Conservation (phyloP, 2,113 vertebrate species). For the Pelecanoides urinatrix region DNA sequence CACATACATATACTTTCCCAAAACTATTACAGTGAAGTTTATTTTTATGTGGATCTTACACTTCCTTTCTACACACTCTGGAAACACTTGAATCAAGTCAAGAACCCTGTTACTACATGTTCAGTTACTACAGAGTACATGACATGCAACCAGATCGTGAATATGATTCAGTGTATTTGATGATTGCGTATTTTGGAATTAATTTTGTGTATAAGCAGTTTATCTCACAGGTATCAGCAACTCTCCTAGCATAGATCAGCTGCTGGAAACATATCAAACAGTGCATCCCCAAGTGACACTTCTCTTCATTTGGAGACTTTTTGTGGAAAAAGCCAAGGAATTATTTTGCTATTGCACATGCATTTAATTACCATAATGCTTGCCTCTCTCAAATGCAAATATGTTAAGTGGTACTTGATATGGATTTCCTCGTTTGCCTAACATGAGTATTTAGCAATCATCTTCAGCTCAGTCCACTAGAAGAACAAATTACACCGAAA, state of each 20-base stretch:
- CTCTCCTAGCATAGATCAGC: background rate
- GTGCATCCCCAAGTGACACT: background rate
- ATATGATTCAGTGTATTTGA: background rate
- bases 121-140: background rate
- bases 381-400: slow-evolving; percentile 17
- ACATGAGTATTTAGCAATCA: background rate
- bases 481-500: slow-evolving; percentile 2
- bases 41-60: background rate
- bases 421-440: slow-evolving; percentile 16
- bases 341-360: background rate
- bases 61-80: background rate
- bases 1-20: background rate
- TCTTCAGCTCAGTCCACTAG: background rate
- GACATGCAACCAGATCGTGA: background rate
- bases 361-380: background rate
- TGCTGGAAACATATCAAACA: background rate
- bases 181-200: background rate
- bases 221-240: background rate
- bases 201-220: background rate
- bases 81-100: background rate
- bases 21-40: background rate
- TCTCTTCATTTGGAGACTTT: background rate
- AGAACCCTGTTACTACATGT: background rate
- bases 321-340: background rate
- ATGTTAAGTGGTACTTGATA: background rate